A percentile compares a stretch with the other conserved stretches of the same genome.
phyloP scores from a whole-genome alignment of 2,888 invertebrate genomes.

The Brachyopa scutellaris region DNA sequence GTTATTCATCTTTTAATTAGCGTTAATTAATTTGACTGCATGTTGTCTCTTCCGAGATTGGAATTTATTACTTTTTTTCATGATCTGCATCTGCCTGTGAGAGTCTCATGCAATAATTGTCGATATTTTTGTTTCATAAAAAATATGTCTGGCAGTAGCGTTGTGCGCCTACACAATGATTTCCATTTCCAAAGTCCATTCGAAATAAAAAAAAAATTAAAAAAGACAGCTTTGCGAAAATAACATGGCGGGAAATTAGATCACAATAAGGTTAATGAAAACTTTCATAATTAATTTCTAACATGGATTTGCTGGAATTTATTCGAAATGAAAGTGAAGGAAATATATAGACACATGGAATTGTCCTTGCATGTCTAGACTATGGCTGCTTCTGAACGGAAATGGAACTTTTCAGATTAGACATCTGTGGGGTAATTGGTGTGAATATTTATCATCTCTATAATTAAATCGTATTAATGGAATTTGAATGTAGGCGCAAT shows the following conservation, averaged over 20 bases:
- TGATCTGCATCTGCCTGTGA: background rate
- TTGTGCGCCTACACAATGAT: slow-evolving; percentile 4
- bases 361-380: slow-evolving; percentile 22
- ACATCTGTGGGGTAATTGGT: too few species aligned
- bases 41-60: background rate
- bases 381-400: background rate
- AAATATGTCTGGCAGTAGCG: background rate
- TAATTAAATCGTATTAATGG: too few species aligned
- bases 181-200: background rate
- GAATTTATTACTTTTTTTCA: background rate
- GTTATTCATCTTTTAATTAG: slow-evolving; percentile 18
- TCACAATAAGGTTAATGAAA: slow-evolving; percentile 26
- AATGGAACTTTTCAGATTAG: background rate
- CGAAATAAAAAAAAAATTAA: background rate
- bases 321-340: background rate
- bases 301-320: background rate
- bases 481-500: too few species aligned
- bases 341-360: background rate
- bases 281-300: slow-evolving; percentile 24
- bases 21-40: slow-evolving; percentile 3
- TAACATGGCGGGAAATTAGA: slow-evolving; percentile 26
- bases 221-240: slow-evolving; percentile 3
- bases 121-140: background rate
- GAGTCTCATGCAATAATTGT: background rate
- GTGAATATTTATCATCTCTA: slow-evolving; percentile 14